Percentiles rank a stretch among this genome's conserved stretches.
Conservation (phyloP, 2,888 invertebrate species). For the Pyrrhia umbra region DNA sequence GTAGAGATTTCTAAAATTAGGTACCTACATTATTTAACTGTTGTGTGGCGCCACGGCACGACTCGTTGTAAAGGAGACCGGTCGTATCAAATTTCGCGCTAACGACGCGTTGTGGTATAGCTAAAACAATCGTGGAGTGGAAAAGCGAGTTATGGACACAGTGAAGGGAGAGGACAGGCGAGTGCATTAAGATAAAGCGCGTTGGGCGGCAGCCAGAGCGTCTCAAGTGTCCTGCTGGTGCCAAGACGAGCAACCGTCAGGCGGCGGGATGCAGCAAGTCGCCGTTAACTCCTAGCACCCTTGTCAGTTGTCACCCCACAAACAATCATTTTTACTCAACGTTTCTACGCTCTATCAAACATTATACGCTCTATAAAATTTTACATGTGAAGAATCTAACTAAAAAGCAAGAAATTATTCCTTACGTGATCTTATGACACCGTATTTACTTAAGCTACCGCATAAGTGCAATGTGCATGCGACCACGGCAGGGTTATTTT, state of each 20-base stretch:
- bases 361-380: too few species aligned
- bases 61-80: slow-evolving; percentile 43
- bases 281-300: slow-evolving; percentile 40
- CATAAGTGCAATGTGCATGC: too few species aligned
- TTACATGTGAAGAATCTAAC: too few species aligned
- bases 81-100: slow-evolving; percentile 72
- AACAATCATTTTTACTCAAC: slow-evolving; percentile 36
- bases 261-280: slow-evolving; percentile 58
- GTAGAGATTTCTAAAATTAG: slow-evolving; percentile 74
- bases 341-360: not conserved
- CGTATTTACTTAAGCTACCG: too few species aligned
- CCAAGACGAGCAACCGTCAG: slow-evolving; percentile 73
- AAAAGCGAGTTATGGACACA: slow-evolving; percentile 81
- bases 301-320: slow-evolving; percentile 2
- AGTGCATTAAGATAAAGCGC: slow-evolving; percentile 88
- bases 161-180: slow-evolving; percentile 81
- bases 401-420: too few species aligned
- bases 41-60: slow-evolving; percentile 56
- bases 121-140: slow-evolving; percentile 81
- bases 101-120: slow-evolving; percentile 69
- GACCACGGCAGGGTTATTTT: too few species aligned
- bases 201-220: slow-evolving; percentile 86
- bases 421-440: too few species aligned
- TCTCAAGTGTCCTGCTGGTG: slow-evolving; percentile 84
- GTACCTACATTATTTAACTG: slow-evolving; percentile 70